Base-by-base conservation (phyloP, 2,888 invertebrate genomes). In the Aleiodes leptofemur region DNA sequence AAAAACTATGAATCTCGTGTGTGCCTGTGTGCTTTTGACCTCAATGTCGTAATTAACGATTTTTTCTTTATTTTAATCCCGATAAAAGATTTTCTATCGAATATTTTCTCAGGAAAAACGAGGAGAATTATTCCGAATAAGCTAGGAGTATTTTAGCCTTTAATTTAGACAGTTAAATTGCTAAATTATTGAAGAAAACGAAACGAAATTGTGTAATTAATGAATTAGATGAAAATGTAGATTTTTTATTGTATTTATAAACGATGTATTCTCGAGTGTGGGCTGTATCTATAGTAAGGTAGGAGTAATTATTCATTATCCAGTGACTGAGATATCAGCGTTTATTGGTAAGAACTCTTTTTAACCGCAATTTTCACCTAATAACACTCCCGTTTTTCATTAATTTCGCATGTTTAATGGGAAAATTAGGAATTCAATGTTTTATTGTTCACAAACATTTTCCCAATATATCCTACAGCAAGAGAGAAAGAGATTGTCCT, bases 231-330 rank as follows among this genome's bases (percentile, higher is more conserved):
- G 11, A 43, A 43, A 9, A 43, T 38, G 48, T 64, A 64, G 64
- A 64, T 43, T 48, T 48, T 48, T 61, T 4, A 64, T 64, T 34
- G 34, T 64, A 43, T 43, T 9, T 43, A 34, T 34, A 74, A 51
- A 77, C 61, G 68, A 68, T 66, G 73, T 51, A 59, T 23, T 61
- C 34, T 69, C 64, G 53, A 73, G 50, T 73, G 75, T 78, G 74
- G 72, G 56, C 29, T 69, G 69, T 31, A 73, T 51, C 53, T 43
- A 4, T 43, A 43, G 43, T 55, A 66, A 56, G 69, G 77, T 81
- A 79, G 81, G 84, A 64, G 7, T 43, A 43, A 6, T 64, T 5
- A 9, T 7, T 9, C 23, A 43, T 43, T 43, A 43, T 43, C 11
- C 43, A 43, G 43, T 43, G 8, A 43, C 43, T 43, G 43, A 43